A percentile compares a stretch with the other conserved stretches of the same genome.
These are phyloP conservation scores for Cryptus viduatorius DNA, from an alignment of 2,888 invertebrate species.

Conservation along the genomic window DNA sequence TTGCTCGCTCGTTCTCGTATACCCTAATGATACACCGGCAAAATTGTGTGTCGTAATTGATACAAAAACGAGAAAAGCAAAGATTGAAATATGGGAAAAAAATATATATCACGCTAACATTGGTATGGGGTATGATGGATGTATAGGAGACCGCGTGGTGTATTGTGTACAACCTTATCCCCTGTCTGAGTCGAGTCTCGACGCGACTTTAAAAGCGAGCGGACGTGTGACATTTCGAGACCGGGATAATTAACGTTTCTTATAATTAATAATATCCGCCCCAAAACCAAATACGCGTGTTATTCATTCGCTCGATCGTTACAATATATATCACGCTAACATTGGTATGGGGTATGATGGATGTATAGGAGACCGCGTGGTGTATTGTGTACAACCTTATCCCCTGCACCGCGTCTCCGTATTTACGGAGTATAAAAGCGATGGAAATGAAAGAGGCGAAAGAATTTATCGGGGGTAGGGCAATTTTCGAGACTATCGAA, in stretches of 20 bases:
- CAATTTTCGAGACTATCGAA: constrained; percentile 18
- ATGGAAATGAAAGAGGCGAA: not conserved
- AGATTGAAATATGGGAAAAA: not conserved
- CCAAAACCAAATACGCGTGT: no score
- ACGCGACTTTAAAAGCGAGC: no score
- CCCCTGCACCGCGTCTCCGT: not conserved
- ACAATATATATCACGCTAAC: constrained; percentile 9
- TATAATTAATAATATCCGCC: no score
- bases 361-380: not conserved
- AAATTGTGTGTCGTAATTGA: constrained; percentile 35
- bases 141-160: not conserved
- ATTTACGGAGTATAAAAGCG: constrained; percentile 17
- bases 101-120: constrained; percentile 15
- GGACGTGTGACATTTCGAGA: no score
- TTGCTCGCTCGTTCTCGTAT: not conserved
- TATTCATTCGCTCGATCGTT: no score
- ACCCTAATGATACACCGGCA: constrained; percentile 28
- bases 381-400: not conserved
- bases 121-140: not conserved
- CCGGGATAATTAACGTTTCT: no score
- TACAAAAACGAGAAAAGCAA: not conserved
- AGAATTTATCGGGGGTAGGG: not conserved
- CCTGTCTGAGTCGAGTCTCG: no score
- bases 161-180: not conserved
- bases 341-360: not conserved